Base-by-base conservation (phyloP, 2,888 invertebrate genomes). In the Hypena proboscidalis region DNA sequence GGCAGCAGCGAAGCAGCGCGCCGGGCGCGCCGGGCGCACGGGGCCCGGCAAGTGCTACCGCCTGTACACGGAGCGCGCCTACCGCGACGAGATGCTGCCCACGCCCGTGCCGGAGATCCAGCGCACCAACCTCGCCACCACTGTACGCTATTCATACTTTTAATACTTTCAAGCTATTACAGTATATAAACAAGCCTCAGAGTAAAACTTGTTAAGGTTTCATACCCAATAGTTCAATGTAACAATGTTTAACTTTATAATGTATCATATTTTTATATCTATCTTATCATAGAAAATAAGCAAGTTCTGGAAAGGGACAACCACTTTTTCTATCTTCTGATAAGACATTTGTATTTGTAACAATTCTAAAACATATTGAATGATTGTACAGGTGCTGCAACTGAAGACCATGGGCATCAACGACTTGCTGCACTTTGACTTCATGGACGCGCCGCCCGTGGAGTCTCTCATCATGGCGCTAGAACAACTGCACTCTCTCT, bases 371-470 rank as follows among this genome's bases (percentile, higher is more conserved):
- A 2, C 27, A 9, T 27, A 1, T 43, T 32, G n/a, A n/a, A n/a
- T n/a, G n/a, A n/a, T n/a, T n/a, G n/a, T 1, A 0, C 72, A 92
- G 92, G 97, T 98, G 21, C 86, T 99, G 7, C 98, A 99, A 69
- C 88, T 99, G 20, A 99, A 99, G 84, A 99, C 99, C 0, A 99
- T 99, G 99, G 99, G 99, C 14, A 99, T 99, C 68, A 99, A 99
- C 80, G 99, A 99, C 89, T 91, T 99, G 37, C 88, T 99, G 11
- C 97, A 98, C 79, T 99, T 99, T 82, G 99, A 99, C 91, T 99
- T 99, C 90, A 99, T 99, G 99, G 99, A 99, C 84, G 97, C 99
- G 0, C 99, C 99, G 13, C 99, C 99, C 0, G 97, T 98, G 10
- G 98, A 99, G 89, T 97, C 98, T 0, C 93, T 99, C 58, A 97